Base-by-base conservation (phyloP, 2,113 vertebrate species). In the Pelodiscus sinensis region DNA sequence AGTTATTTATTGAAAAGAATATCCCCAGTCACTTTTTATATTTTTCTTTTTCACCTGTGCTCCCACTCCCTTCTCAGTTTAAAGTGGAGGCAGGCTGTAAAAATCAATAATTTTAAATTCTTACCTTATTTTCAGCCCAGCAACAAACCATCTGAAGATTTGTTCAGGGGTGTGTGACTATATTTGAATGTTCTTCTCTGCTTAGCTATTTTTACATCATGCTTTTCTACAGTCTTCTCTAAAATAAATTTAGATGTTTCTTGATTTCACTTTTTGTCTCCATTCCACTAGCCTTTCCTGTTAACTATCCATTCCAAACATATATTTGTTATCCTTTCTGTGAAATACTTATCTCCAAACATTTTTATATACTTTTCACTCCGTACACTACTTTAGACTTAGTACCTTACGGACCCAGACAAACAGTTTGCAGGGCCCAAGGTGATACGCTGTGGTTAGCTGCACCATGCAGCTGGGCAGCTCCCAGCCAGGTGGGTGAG, bases 111-210 rank as follows among this genome's bases (percentile, higher is more conserved):
- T 90, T 91, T 83, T 91, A 88, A 88, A 91, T 58, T 89, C 95
- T 94, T 94, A 93, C 92, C 87, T 94, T 89, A 31, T 93, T 94
- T 95, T 92, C 89, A 89, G 89, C 50, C 38, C 80, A 52, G 75
- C 79, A 95, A 90, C 9, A 96, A 94, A 86, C 86, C 88, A 94
- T 93, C 87, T 94, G 86, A 95, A 93, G 88, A 82, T 68, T 62
- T 95, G 86, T 92, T 81, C 84, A 87, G 84, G 91, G 25, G 73
- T 87, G 6, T 78, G n/a, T 78, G n/a, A 94, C 50, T 85, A 79
- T n/a, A 51, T 91, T 58, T 85, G 77, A 55, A 84, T 94, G 55
- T 3, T 87, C 57, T 95, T 81, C 82, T 88, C 29, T 54, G 13
- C 24, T 90, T 75, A 38, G 31, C 77, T 44, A 44, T 44, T 94